Base-by-base conservation (phyloP, 1,140 invertebrate genomes). In the Triops cancriformis region DNA sequence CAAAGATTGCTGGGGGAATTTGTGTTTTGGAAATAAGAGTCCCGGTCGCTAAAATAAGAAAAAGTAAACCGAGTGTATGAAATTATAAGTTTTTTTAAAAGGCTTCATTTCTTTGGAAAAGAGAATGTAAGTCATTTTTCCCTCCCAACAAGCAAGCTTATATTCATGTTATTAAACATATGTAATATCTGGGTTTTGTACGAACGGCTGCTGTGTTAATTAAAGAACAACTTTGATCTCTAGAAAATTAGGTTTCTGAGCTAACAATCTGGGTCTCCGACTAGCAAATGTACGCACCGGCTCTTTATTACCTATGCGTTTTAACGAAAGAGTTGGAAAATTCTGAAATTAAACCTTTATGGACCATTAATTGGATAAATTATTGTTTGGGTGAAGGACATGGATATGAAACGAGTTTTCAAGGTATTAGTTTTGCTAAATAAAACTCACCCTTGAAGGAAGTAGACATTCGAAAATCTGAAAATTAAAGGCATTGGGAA, bases 201-300 rank as follows among this genome's bases (percentile, higher is more conserved):
- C 51, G 51, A 64, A 64, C 23, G 51, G 51, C 51, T 64, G 51
- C 51, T n/a, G 51, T 23, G 51, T 64, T 64, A 64, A 64, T 64
- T 64, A 64, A 64, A 64, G 23, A 64, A 64, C 51, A 64, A 64
- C 9, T 64, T 23, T 64, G 51, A 23, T 64, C 51, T 64, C 51
- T 23, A 64, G 23, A 64, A 64, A 64, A 64, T 23, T 9, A 64
- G n/a, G 14, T 64, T 64, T 64, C 51, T 37, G 31, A 2, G 7
- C 31, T 7, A 4, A 37, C 31, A 2, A 37, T 37, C 7, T 2
- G 31, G 31, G 31, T 37, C 31, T 7, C 31, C 7, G 31, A 7
- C 31, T 4, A 37, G 31, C 2, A 37, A 37, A 37, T 7, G 31
- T 37, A 4, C 7, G 31, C 7, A 37, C 2, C 31, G 7, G 31